Evolutionary conservation across 2,888 invertebrate species (phyloP).

Genomic region (Hylaea fasciaria): DNA sequence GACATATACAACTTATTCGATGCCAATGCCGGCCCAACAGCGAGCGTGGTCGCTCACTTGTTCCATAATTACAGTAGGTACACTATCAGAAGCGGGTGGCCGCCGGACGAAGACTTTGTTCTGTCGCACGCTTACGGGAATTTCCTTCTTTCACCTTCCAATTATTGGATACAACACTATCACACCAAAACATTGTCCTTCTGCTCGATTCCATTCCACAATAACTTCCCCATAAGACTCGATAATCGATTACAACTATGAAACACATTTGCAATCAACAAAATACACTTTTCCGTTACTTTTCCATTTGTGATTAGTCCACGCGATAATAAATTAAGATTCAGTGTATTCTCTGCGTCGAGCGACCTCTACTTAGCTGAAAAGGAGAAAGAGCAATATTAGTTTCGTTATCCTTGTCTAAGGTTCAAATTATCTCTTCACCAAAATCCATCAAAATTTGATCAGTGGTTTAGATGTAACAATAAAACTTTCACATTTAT

Average conservation of each 20-base stretch:
- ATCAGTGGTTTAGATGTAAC: too few species aligned
- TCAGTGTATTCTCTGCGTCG: constrained; percentile 69
- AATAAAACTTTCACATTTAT: too few species aligned
- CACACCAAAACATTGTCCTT: constrained; percentile 81
- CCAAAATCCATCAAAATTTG: too few species aligned
- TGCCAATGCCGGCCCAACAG: constrained; percentile 59
- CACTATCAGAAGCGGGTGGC: constrained; percentile 60
- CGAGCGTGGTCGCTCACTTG: constrained; percentile 55
- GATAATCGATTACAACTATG: constrained; percentile 61
- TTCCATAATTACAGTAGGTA: constrained; percentile 69
- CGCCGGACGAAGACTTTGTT: constrained; percentile 64
- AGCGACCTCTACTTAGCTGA: constrained; percentile 75
- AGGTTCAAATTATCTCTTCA: too few species aligned
- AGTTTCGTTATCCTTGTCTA: too few species aligned
- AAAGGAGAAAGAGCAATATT: constrained; percentile 48
- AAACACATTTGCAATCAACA: constrained; percentile 73
- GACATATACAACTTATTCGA: constrained; percentile 65
- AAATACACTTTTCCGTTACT: constrained; percentile 79
- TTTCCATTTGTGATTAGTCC: constrained; percentile 77
- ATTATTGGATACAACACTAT: constrained; percentile 83
- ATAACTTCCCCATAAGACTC: constrained; percentile 69
- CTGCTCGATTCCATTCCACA: constrained; percentile 63
- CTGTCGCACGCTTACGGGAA: constrained; percentile 71
- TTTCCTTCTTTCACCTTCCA: constrained; percentile 77
- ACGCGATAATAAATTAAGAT: constrained; percentile 83